Conservation (phyloP, 2,113 vertebrate species). For the Rana temporaria region DNA sequence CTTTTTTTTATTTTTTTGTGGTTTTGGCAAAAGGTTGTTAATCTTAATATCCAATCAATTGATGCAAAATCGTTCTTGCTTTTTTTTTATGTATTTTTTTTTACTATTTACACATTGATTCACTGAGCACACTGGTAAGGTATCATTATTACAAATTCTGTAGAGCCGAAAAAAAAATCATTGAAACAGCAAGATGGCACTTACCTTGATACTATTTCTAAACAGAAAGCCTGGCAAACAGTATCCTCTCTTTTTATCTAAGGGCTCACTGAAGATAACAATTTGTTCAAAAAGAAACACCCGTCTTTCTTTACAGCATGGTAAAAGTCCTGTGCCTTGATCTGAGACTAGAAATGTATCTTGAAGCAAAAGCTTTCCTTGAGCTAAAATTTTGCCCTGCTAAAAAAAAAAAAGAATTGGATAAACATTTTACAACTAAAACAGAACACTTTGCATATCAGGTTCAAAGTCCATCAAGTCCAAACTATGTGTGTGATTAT, state of each 20-base stretch:
- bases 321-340: conserved; percentile 89
- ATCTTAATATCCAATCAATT: too few species aligned
- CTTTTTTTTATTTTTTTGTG: too few species aligned
- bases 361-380: conserved; percentile 93
- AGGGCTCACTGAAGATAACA: conserved; percentile 96
- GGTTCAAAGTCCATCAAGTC: too few species aligned
- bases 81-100: too few species aligned
- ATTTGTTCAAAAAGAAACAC: conserved; percentile 98
- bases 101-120: too few species aligned
- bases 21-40: too few species aligned
- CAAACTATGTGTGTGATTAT: too few species aligned
- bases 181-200: background rate
- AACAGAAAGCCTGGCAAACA: conserved; percentile 95
- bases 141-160: too few species aligned
- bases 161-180: too few species aligned
- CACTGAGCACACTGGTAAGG: too few species aligned
- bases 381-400: conserved; percentile 97
- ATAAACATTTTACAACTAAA: background rate
- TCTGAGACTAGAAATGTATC: conserved; percentile 96
- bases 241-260: conserved; percentile 98
- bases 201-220: conserved; percentile 95
- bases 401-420: conserved; percentile 40
- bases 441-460: background rate
- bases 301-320: conserved; percentile 93
- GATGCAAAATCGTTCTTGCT: too few species aligned